Evolutionary conservation across 2,888 invertebrate genomes (phyloP), one percentile per base, ranked within the genome.

Genomic region (Pristionchus maxplancki): DNA sequence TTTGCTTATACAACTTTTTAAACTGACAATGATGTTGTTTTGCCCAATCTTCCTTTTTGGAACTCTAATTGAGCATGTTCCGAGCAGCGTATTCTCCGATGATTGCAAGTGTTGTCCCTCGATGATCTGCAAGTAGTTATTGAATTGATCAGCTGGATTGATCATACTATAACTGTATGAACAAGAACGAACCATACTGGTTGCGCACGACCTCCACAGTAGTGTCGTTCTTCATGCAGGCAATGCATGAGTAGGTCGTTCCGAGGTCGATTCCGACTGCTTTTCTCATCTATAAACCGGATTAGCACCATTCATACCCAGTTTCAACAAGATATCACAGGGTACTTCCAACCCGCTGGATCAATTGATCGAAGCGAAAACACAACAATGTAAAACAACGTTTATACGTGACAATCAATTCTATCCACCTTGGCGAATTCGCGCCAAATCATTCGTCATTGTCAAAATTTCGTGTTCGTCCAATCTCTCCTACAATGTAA

Each of bases 261-360:
- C 71, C 71, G 37, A 71, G 71, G 37, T 71, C 71, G 71, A 71
- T 71, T 71, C 71, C 71, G 37, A 71, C 28, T 1, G 71, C 71
- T 71, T 37, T 34, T 1, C 6, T 11, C 71, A 71, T 71, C 37
- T 37, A 5, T 2, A 15, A 8, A 28, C 28, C 3, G 9, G 6
- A 64, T 64, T 28, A 64, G 53, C 53, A 58, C 53, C 8, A 28
- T 5, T 24, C 9, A 4, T 8, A 13, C 17, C 6, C 3, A 28
- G 62, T 28, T 3, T 15, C 6, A 5, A 9, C n/a, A 24, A 64
- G 62, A 64, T 64, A 64, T 64, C 28, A 28, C 28, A 64, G 62
- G 28, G 62, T 28, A 64, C 6, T 64, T 28, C 6, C 62, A 64
- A 64, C 62, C 62, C 62, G 9, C 4, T 28, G 6, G 28, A n/a